Base-by-base conservation (phyloP, 2,888 invertebrate genomes). In the Ophion slaviceki region DNA sequence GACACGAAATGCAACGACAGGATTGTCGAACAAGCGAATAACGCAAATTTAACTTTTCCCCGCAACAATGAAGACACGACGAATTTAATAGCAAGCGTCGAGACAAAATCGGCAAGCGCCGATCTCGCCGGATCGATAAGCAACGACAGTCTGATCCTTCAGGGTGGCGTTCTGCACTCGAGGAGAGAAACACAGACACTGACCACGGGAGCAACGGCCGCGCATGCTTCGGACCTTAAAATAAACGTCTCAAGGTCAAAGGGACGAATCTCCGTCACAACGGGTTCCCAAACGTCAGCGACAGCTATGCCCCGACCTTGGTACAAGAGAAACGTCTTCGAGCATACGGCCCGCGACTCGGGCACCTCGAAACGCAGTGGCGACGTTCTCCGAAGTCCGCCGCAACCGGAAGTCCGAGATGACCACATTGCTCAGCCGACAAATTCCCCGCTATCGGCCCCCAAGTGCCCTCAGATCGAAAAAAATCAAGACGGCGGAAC, bases 321-420 rank as follows among this genome's bases (percentile, higher is more conserved):
- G 96, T 96, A 96, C 91, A 96, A 96, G 91, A 94, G 96, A 79
- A 92, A 89, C 85, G 91, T 90, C 11, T 91, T 90, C 93, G 96
- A 91, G 94, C 94, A 89, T 89, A 94, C 84, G 89, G 93, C 82
- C 85, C 89, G 91, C 2, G 91, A 91, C 57, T 86, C 90, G 78
- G 88, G 86, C 6, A 77, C 87, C 79, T 87, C 89, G 32, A 89
- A 84, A 40, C 87, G 88, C 32, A 87, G 17, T 53, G 53, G 89
- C n/a, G 91, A 92, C n/a, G 79, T 91, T 45, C 87, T 91, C n/a
- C 87, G 91, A 20, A 88, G 87, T 36, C 71, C 90, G 0, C 24
- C 87, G n/a, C 81, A 87, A 11, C 71, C 36, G 28, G 82, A 82
- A 64, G 74, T 20, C 20, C 53, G 86, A 76, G 11, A 78, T 10